Evolutionary conservation across 2,888 invertebrate species (phyloP), one percentile per base, ranked within the genome.

Genomic region (Epinotia demarniana): DNA sequence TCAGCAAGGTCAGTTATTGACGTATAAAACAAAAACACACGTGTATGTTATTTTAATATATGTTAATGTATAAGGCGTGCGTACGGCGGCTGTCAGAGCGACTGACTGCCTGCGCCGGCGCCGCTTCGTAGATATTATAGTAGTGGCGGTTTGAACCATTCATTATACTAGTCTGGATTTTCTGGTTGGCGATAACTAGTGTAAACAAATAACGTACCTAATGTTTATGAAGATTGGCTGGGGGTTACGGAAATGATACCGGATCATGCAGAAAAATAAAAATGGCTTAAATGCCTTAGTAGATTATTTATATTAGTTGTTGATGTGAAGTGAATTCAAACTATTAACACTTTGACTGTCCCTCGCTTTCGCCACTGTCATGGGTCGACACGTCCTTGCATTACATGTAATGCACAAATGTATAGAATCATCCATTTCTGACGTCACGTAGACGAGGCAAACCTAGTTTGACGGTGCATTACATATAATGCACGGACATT

Each of bases 71-170:
- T 43, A 46, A 6, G 19, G 43, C 68, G 68, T 58, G 68, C 57
- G 68, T 23, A 58, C 57, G 39, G 58, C 39, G 58, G 43, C 33
- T 39, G 57, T 19, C 19, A 39, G 19, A 58, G 68, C 43, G 39
- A 23, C 19, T 18, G 8, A 68, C 68, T 68, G 68, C 58, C 16
- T 43, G 16, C 23, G 23, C 13, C 11, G 46, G 43, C 23, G 19
- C 46, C 39, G 1, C 27, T 11, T 16, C 69, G 5, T 23, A 69
- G 58, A 69, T 69, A 69, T 69, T 69, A 69, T 69, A 69, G 46
- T 68, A 69, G 39, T 69, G 69, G 46, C 5, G 23, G 58, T 60
- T 23, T 58, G 57, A 33, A 33, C 39, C 16, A 43, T 58, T 68
- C 57, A 23, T n/a, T 46, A 58, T 46, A 13, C 19, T 39, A 13